Percentiles rank a stretch among this genome's conserved stretches.
Conservation (phyloP, 2,888 invertebrate species). For the Bellardia pandia region DNA sequence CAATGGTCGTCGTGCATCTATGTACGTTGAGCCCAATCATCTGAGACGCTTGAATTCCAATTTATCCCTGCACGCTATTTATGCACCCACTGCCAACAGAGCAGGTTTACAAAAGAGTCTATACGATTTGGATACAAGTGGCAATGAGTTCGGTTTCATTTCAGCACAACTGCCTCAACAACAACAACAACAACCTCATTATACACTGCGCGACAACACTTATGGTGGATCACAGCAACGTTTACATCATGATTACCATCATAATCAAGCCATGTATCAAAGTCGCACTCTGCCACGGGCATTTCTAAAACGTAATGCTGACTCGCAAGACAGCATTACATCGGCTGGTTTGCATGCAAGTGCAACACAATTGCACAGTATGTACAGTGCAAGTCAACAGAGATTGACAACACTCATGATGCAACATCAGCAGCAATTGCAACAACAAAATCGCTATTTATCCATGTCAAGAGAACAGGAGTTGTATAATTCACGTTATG, state of each 20-base stretch:
- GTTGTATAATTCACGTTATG: conserved; percentile 75
- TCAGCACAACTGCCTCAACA: conserved; percentile 46
- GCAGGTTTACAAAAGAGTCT: conserved; percentile 76
- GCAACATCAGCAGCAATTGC: conserved; percentile 76
- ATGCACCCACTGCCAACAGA: conserved; percentile 63
- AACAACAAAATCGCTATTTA: conserved; percentile 76
- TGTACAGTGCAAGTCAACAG: conserved; percentile 75
- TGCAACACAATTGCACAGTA: conserved; percentile 75
- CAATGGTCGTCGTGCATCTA: conserved; percentile 79
- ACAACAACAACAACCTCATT: conserved; percentile 64
- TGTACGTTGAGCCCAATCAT: conserved; percentile 79
- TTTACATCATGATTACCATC: conserved; percentile 71
- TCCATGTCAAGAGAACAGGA: conserved; percentile 73
- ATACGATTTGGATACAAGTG: conserved; percentile 76
- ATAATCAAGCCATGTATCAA: conserved; percentile 76
- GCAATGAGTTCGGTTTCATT: conserved; percentile 50
- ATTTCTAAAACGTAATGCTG: conserved; percentile 80
- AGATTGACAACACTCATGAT: conserved; percentile 74
- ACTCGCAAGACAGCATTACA: conserved; percentile 77
- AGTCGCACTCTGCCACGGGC: conserved; percentile 83
- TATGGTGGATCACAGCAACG: conserved; percentile 75
- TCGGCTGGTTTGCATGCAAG: conserved; percentile 72
- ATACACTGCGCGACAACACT: conserved; percentile 71
- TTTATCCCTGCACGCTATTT: conserved; percentile 79
- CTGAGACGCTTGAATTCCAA: conserved; percentile 81